Evolutionary conservation across 2,888 invertebrate genomes (phyloP).

Genomic region (Punctoribates punctum): DNA sequence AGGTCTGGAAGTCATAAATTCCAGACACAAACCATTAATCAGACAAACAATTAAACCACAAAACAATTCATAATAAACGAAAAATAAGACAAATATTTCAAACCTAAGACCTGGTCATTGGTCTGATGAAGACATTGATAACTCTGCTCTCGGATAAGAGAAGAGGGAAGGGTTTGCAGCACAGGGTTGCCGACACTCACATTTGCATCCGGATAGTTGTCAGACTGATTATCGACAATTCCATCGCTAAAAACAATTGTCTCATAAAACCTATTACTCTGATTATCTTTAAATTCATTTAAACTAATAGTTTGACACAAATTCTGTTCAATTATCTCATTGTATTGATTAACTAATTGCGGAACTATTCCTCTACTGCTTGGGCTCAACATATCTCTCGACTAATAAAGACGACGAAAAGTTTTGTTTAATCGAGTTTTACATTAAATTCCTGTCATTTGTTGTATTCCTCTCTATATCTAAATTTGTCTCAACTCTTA

Average conservation of each 20-base stretch:
- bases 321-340: conserved; percentile 40
- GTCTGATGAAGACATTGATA: no score
- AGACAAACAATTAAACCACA: no score
- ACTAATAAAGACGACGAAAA: neutral
- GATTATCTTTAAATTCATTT: neutral
- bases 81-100: no score
- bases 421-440: neutral
- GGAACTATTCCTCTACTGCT: conserved; percentile 31
- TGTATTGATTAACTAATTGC: conserved; percentile 38
- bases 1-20: no score
- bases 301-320: conserved; percentile 8
- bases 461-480: neutral
- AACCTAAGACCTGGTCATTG: no score
- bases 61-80: no score
- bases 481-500: neutral
- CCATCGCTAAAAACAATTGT: neutral
- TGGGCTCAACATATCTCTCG: neutral
- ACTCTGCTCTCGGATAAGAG: no score
- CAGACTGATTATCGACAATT: neutral
- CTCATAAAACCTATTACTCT: neutral
- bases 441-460: neutral
- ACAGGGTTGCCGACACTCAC: no score
- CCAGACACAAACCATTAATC: no score
- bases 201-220: no score
- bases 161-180: no score